Evolutionary conservation across 2,797 vertebrate species (phyloP), one percentile per base, ranked within the genome.

Genomic region (Pipistrellus pygmaeus): DNA sequence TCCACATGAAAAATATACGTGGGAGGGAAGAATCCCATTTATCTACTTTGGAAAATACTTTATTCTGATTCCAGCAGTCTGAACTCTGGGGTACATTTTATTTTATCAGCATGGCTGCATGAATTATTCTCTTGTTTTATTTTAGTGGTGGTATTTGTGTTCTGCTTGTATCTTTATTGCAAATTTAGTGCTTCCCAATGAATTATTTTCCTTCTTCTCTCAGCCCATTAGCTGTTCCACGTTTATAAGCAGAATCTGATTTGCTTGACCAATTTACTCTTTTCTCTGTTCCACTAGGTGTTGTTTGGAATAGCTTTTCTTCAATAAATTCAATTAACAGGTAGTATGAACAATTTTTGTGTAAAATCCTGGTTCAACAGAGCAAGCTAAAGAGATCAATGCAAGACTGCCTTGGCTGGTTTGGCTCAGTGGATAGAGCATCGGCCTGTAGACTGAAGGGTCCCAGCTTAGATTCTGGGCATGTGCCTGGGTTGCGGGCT

Each of bases 151-250:
- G 25, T 83, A 25, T 72, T 91, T 94, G 76, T 44, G 35, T 51
- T 92, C 94, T 94, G 30, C 44, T 95, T 96, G 35, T 66, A 80
- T 95, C 20, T 15, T 90, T 94, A 78, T 90, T 86, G n/a, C 44
- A 96, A 86, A 91, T 88, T 82, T 82, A 88, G 51, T 88, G 57
- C 35, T 82, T 95, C 82, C 71, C 71, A 95, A 66, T 93, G 64
- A 92, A 90, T 88, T 91, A 44, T 23, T 73, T 78, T 89, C n/a
- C 23, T 87, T 92, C 14, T 94, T 95, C 51, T 94, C n/a, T 87
- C 30, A 71, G 41, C 41, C 25, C 51, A 85, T 57, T 90, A 90
- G 23, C 44, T 89, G 83, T 89, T 92, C 57, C 25, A 83, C 82
- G 25, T 92, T 96, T 77, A 73, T 83, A 87, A 80, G 78, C 17